Evolutionary conservation across 2,797 vertebrate genomes (phyloP).

Genomic region (Gallinago nigripennis): DNA sequence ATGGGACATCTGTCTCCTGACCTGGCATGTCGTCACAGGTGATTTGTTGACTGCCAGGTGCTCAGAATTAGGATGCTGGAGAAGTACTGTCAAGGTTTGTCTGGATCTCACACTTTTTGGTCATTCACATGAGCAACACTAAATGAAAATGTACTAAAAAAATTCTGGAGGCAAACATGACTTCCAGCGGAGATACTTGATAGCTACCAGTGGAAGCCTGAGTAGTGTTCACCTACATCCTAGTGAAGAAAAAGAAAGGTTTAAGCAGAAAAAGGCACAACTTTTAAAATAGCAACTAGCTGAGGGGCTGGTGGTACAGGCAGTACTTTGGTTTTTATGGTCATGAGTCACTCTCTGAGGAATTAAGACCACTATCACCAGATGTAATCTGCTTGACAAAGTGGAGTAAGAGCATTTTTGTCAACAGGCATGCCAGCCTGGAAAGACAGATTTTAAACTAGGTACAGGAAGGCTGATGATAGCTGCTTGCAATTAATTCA

Average conservation of each 20-base stretch:
- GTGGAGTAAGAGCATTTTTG: background rate
- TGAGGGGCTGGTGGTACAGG: background rate
- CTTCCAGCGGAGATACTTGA: background rate
- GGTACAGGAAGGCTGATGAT: background rate
- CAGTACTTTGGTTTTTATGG: background rate
- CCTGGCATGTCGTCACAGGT: background rate
- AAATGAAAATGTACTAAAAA: background rate
- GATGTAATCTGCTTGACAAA: background rate
- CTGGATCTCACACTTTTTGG: background rate
- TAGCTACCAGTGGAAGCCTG: background rate
- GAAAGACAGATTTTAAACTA: background rate
- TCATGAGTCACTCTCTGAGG: background rate
- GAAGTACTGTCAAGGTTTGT: background rate
- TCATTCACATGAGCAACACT: background rate
- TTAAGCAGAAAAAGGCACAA: background rate
- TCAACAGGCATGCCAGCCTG: background rate
- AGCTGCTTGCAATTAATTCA: background rate
- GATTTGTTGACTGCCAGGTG: background rate
- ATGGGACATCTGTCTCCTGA: background rate
- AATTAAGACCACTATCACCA: background rate
- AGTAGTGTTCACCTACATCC: background rate
- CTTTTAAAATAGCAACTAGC: background rate
- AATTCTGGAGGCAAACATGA: background rate
- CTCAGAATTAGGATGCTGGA: background rate
- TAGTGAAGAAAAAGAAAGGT: background rate